Conservation (phyloP, 2,113 vertebrate genomes). For the Pantherophis guttatus region DNA sequence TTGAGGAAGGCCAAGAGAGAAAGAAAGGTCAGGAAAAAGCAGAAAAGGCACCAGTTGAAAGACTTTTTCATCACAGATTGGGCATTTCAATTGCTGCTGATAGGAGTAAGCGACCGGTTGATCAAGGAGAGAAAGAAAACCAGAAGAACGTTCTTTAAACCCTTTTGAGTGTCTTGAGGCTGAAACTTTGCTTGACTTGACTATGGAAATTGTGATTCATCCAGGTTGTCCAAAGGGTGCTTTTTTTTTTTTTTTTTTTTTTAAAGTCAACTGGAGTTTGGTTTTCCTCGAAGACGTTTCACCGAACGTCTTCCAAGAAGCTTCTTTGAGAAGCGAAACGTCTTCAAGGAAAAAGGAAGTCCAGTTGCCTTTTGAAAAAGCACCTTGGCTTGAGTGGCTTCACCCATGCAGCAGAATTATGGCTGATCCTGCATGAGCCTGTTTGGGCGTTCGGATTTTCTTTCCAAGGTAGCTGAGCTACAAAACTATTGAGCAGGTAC, state of each 20-base stretch:
- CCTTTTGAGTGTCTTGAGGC: constrained; percentile 50
- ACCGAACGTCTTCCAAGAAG: too few species aligned
- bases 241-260: too few species aligned
- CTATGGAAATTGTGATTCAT: too few species aligned
- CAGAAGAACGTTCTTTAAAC: constrained; percentile 52
- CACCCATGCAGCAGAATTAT: constrained; percentile 16
- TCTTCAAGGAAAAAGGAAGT: too few species aligned
- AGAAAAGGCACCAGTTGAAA: too few species aligned
- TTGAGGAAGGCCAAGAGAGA: background rate
- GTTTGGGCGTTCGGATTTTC: background rate
- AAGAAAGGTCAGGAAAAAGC: constrained; percentile 7
- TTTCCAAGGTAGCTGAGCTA: background rate
- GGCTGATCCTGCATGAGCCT: constrained; percentile 6
- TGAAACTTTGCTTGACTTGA: constrained; percentile 42
- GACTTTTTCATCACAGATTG: constrained; percentile 36
- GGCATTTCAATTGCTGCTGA: constrained; percentile 49
- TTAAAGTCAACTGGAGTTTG: too few species aligned
- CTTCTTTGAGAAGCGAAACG: too few species aligned
- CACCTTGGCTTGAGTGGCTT: constrained; percentile 41
- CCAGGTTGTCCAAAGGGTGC: too few species aligned
- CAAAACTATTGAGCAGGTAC: background rate
- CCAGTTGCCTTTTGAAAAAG: too few species aligned
- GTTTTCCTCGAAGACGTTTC: too few species aligned
- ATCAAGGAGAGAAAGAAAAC: constrained; percentile 54
- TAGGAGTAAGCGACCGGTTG: constrained; percentile 42